A percentile compares a stretch with the other conserved stretches of the same genome.
These are phyloP conservation scores for Lagorchestes hirsutus DNA, from an alignment of 2,797 vertebrate genomes.

Conservation along the genomic window DNA sequence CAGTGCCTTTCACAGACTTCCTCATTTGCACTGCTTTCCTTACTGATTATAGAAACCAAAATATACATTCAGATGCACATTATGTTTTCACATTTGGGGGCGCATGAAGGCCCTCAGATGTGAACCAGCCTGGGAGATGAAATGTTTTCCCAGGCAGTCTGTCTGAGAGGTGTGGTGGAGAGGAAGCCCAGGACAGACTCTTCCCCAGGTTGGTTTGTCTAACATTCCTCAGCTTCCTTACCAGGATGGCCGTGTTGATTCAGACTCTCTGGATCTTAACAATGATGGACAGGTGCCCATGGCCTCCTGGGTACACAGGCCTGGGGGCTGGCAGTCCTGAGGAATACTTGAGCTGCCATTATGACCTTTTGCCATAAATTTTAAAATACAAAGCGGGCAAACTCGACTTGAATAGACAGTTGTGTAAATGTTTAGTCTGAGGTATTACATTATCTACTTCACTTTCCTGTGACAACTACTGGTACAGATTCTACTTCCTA, in stretches of 20 bases:
- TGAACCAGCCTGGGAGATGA: slow-evolving; percentile 47
- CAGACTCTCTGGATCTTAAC: slow-evolving; percentile 80
- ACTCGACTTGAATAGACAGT: slow-evolving; percentile 79
- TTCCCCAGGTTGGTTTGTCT: slow-evolving; percentile 45
- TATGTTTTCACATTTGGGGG: slow-evolving; percentile 62
- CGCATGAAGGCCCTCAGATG: slow-evolving; percentile 48
- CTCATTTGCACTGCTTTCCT: slow-evolving; percentile 37
- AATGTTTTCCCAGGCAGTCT: slow-evolving; percentile 31
- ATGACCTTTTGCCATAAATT: slow-evolving; percentile 70
- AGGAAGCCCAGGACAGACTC: slow-evolving; percentile 67
- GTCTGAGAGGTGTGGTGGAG: slow-evolving; percentile 72
- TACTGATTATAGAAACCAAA: slow-evolving; percentile 67
- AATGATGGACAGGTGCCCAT: slow-evolving; percentile 77
- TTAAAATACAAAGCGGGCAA: slow-evolving; percentile 71
- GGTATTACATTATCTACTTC: slow-evolving; percentile 81
- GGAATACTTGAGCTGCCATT: slow-evolving; percentile 70
- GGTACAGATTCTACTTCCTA: slow-evolving; percentile 67
- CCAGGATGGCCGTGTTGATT: slow-evolving; percentile 82
- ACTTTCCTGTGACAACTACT: slow-evolving; percentile 77
- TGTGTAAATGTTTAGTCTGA: slow-evolving; percentile 87
- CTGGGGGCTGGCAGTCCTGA: slow-evolving; percentile 72
- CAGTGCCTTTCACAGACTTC: slow-evolving; percentile 62
- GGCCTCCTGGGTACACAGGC: slow-evolving; percentile 74
- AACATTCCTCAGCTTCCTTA: slow-evolving; percentile 83
- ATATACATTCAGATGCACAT: slow-evolving; percentile 60